These are phyloP conservation scores for Heterodera filipjevi DNA, from an alignment of 2,888 invertebrate genomes.

Conservation along the genomic window DNA sequence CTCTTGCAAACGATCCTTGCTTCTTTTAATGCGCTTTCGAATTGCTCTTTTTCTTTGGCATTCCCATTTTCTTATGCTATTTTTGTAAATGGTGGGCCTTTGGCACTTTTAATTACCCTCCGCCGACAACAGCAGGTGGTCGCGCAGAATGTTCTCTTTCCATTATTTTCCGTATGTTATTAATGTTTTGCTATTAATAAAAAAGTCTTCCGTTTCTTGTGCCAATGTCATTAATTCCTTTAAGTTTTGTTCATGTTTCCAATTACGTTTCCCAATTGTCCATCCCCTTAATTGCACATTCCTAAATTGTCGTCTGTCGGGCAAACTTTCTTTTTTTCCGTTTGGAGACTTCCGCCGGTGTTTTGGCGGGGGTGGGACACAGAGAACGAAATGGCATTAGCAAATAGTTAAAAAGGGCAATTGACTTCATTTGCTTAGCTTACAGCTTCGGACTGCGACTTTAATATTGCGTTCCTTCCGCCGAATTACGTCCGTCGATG, in stretches of 20 bases:
- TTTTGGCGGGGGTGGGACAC: background rate
- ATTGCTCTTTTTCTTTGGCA: background rate
- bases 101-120: background rate
- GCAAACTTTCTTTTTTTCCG: background rate
- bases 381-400: constrained; percentile 2
- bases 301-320: too few relatives aligned
- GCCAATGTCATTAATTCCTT: too few relatives aligned
- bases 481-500: background rate
- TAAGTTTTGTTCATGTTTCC: too few relatives aligned
- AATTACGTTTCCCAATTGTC: too few relatives aligned
- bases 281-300: too few relatives aligned
- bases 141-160: background rate
- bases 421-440: background rate
- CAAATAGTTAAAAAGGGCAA: background rate
- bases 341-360: background rate
- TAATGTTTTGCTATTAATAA: background rate
- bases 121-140: background rate
- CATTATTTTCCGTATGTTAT: background rate
- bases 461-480: background rate
- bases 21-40: background rate
- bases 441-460: background rate
- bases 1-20: too few relatives aligned
- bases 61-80: background rate
- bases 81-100: too few relatives aligned
- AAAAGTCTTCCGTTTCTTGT: too few relatives aligned